Base-by-base conservation (phyloP, 2,888 invertebrate genomes). In the Lithodes maja region DNA sequence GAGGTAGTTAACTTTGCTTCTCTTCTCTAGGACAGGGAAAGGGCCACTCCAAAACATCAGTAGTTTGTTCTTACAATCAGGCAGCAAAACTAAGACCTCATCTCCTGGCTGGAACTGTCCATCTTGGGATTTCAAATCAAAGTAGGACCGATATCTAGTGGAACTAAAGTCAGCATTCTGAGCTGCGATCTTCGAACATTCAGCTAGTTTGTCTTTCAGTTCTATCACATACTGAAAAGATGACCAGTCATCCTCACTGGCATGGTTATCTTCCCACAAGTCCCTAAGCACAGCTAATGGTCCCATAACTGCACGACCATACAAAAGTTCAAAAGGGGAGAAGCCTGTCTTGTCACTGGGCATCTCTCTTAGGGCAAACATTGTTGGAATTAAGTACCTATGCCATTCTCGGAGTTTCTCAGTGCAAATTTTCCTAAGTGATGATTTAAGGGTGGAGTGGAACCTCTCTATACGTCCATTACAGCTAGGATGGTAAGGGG, bases 351-450 rank as follows among this genome's bases (percentile, higher is more conserved):
- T 15, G 74, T 85, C 80, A 49, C 84, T 84, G 2, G 88, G 80
- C 1, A 88, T 71, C 55, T 88, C 71, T 3, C 84, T 5, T 50
- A 84, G 75, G 33, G 80, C 83, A 84, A 88, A 79, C 5, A 33
- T 33, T 12, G 79, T 74, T 3, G 74, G 54, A n/a, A 74, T 50
- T 52, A 88, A 50, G 52, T 88, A 88, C 5, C 88, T 52, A 53
- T 84, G 80, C 84, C 88, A 88, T 15, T 84, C 79, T 2, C 75
- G 55, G 15, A 84, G 88, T 52, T 81, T 84, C 2, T 83, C 69
- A 50, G 17, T 5, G n/a, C 71, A 53, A 3, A 83, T 3, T 50
- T 71, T 71, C 2, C 69, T 49, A 2, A 33, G 33, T 33, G 33
- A 33, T 33, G 33, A 33, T 50, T 71, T 83, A 1, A 52, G 17